Percentiles rank a stretch among this genome's conserved stretches.
phyloP scores from a whole-genome alignment of 1,140 invertebrate genomes.

The Zaprionus vittiger region DNA sequence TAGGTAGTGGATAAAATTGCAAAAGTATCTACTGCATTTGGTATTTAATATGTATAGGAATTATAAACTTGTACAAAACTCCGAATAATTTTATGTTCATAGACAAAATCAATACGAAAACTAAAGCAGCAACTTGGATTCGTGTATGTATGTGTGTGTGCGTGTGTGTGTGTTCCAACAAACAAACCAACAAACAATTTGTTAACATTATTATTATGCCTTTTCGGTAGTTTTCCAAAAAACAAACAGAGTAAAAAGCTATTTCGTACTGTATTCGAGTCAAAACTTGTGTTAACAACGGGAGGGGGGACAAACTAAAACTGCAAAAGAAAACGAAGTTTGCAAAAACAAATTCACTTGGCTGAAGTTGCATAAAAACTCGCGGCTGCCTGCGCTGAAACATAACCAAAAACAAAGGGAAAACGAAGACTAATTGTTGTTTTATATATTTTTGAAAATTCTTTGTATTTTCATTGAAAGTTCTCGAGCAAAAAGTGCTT shows the following conservation, averaged over 20 bases:
- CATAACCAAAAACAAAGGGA: conserved; percentile 28
- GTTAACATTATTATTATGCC: conserved; percentile 40
- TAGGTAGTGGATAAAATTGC: conserved; percentile 71
- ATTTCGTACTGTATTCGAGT: conserved; percentile 38
- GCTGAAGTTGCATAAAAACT: conserved; percentile 83
- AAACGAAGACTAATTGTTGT: not conserved
- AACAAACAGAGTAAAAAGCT: conserved; percentile 60
- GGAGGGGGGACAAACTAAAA: conserved; percentile 39
- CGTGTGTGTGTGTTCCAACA: conserved; percentile 33
- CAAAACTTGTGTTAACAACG: conserved; percentile 46
- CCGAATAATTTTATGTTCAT: conserved; percentile 33
- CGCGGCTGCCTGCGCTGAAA: conserved; percentile 44
- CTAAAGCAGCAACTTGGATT: conserved; percentile 67
- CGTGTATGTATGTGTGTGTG: conserved; percentile 28
- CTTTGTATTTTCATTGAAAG: not conserved
- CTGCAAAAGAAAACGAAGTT: conserved; percentile 53
- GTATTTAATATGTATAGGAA: conserved; percentile 58
- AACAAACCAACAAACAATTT: conserved; percentile 71
- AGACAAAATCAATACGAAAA: conserved; percentile 56
- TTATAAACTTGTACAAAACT: conserved; percentile 45
- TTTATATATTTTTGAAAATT: conserved; percentile 23
- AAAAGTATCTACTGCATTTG: conserved; percentile 75
- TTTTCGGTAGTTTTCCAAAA: conserved; percentile 39
- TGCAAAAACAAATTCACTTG: conserved; percentile 47
- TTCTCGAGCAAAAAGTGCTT: not conserved